These are phyloP conservation scores for Folsomia candida DNA, from an alignment of 2,888 invertebrate genomes.

Conservation along the genomic window DNA sequence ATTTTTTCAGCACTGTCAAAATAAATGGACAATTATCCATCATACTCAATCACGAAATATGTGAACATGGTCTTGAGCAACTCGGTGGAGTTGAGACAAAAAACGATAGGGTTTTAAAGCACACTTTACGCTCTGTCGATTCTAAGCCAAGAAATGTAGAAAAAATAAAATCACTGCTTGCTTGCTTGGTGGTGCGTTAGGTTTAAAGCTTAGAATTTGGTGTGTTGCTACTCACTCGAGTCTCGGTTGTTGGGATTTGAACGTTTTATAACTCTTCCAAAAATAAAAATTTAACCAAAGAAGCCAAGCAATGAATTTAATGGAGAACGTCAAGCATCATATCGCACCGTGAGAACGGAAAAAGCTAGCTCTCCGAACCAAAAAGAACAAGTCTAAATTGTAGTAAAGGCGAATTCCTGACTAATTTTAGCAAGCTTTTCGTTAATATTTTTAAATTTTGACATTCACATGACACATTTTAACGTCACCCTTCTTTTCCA, in stretches of 20 bases:
- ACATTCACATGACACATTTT: no score
- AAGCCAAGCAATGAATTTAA: not conserved
- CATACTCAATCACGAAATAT: not conserved
- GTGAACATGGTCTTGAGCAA: not conserved
- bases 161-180: not conserved
- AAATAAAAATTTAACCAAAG: not conserved
- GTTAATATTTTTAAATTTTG: no score
- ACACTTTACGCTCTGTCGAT: not conserved
- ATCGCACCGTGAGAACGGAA: conserved; percentile 2
- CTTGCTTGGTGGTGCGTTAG: not conserved
- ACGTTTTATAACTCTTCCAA: not conserved
- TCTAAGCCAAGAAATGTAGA: not conserved
- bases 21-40: no score
- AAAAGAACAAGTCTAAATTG: not conserved
- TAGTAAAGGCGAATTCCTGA: not conserved
- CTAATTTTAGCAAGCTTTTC: no score
- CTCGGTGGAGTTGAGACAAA: not conserved
- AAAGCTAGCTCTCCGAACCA: not conserved
- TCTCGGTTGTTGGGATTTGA: not conserved
- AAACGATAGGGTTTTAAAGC: not conserved
- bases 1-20: no score
- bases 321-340: conserved; percentile 3
- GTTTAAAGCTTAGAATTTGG: not conserved
- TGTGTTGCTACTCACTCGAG: no score
- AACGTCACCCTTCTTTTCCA: no score